phyloP scores from a whole-genome alignment of 2,888 invertebrate genomes.

The Argyresthia goedartella region DNA sequence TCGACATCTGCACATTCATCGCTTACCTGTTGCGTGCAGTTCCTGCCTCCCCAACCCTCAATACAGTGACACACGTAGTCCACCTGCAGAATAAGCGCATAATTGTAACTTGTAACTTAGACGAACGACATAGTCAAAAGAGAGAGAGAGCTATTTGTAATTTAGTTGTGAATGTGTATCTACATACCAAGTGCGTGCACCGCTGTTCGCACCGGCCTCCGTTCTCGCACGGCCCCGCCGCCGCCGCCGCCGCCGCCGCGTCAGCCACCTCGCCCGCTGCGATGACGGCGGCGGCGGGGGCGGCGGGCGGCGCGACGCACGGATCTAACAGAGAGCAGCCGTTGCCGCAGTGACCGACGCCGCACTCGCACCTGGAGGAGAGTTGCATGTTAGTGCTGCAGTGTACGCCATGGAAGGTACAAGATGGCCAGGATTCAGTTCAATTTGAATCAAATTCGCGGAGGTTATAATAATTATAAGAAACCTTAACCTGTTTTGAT shows the following conservation, averaged over 20 bases:
- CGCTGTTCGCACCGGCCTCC: constrained; percentile 78
- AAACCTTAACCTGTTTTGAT: too few species aligned
- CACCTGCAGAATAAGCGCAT: too few species aligned
- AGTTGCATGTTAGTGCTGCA: not conserved
- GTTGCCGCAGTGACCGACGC: constrained; percentile 77
- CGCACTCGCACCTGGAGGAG: constrained; percentile 64
- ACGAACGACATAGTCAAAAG: too few species aligned
- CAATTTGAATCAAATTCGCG: too few species aligned
- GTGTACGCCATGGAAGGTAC: not conserved
- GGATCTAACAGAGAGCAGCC: constrained; percentile 82
- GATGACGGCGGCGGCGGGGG: not conserved
- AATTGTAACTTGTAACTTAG: too few species aligned
- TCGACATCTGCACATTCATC: too few species aligned
- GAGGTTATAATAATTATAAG: too few species aligned
- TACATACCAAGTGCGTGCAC: too few species aligned
- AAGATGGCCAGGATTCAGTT: too few species aligned
- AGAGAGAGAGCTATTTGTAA: too few species aligned
- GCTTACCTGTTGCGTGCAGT: constrained; percentile 79
- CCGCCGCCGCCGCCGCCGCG: too few species aligned
- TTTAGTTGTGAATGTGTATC: too few species aligned
- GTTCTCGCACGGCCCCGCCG: constrained; percentile 75
- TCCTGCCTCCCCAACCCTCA: constrained; percentile 78
- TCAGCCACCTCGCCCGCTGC: constrained; percentile 19
- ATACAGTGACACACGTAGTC: constrained; percentile 80
- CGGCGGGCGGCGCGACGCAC: constrained; percentile 53